Evolutionary conservation across 2,797 vertebrate genomes (phyloP).

Genomic region (Cheirogaleus major): DNA sequence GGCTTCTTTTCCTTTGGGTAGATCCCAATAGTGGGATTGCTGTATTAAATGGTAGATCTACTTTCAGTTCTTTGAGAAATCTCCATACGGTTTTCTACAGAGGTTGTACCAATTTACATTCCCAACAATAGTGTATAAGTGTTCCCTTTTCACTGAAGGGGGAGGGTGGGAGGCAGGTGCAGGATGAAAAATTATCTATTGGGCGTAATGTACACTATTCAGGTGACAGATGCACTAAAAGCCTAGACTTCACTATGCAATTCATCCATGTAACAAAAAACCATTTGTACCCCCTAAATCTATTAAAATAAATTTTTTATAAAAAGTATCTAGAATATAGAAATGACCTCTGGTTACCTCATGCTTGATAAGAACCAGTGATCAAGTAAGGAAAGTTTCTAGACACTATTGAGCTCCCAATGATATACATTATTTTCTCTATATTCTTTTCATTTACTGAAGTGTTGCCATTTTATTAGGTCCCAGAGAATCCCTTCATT

Average conservation of each 20-base stretch:
- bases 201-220: background rate
- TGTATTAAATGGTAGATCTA: background rate
- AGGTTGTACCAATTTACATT: background rate
- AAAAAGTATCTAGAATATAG: background rate
- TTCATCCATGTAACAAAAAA: background rate
- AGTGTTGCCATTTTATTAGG: slow-evolving; percentile 6
- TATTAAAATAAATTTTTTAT: background rate
- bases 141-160: background rate
- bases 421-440: background rate
- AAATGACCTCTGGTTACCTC: background rate
- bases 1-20: background rate
- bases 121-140: background rate
- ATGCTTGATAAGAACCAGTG: background rate
- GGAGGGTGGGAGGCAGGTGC: background rate
- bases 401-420: background rate
- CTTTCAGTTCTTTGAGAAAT: background rate
- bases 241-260: background rate
- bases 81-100: background rate
- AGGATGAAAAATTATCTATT: background rate
- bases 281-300: background rate
- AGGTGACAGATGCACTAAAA: background rate
- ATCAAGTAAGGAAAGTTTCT: background rate
- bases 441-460: background rate
- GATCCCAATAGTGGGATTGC: background rate
- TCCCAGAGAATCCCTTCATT: background rate